Evolutionary conservation across 2,888 invertebrate species (phyloP), one percentile per base, ranked within the genome.

Genomic region (Eupithecia insigniata): DNA sequence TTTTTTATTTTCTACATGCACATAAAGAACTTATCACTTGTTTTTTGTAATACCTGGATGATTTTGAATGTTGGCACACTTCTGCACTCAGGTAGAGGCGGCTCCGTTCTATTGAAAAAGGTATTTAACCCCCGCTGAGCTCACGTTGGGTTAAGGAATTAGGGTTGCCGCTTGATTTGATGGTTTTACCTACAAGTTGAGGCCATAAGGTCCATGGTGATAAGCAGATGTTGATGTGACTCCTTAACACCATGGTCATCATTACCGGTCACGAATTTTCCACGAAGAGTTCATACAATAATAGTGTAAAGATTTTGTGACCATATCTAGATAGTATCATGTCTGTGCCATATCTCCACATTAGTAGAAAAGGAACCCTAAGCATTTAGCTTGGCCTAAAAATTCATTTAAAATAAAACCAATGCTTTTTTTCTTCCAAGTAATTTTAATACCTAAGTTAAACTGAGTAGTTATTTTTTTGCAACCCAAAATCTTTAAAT

Each of bases 81-180:
- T 74, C 66, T 67, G 71, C 55, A 22, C 66, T 43, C 67, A 65
- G 69, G 71, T 67, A 62, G 34, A 69, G 70, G 67, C 74, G 72
- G 76, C 74, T 60, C 73, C 61, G 71, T 73, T 68, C 69, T 70
- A 76, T 76, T 67, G 67, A 68, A 74, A 70, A 71, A 69, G 78
- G 81, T 74, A 79, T 78, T 79, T 78, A 78, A 83, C 86, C 83
- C 87, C 87, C 84, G 86, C 87, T 85, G 86, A 55, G 85, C 67
- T 72, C 76, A 68, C 43, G 68, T 71, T 66, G 67, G 75, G 81
- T 81, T 77, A 43, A 75, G 34, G 22, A 0, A 2, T 71, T 64
- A 83, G 83, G 82, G 83, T 71, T 83, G 82, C 26, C 76, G 71
- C 67, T 60, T 12, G 12, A 58, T 7, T 7, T 18, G 10, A 30